These are phyloP conservation scores for Siderastrea radians DNA, from an alignment of 92 coral and sea anemone species.

Conservation along the genomic window DNA sequence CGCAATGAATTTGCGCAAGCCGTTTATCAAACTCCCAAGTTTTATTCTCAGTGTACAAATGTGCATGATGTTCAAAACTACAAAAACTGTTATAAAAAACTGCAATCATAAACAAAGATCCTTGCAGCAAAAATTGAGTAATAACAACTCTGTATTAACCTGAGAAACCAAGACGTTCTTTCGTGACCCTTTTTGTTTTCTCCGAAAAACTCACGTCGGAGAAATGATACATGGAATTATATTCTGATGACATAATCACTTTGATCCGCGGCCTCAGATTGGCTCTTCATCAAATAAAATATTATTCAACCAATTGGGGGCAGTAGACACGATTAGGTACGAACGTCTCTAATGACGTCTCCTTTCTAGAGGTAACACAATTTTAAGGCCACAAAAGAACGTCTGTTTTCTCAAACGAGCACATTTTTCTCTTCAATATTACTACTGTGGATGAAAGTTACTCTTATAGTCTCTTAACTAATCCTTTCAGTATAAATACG, in stretches of 20 bases:
- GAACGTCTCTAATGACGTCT: too few relatives aligned
- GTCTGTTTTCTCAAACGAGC: neutral
- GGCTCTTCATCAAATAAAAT: neutral
- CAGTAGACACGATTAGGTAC: neutral
- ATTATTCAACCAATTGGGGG: neutral
- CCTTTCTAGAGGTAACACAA: too few relatives aligned
- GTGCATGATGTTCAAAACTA: conserved; percentile 3
- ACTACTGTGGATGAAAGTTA: too few relatives aligned
- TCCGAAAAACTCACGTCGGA: neutral
- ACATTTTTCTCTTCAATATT: too few relatives aligned
- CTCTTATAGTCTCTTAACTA: too few relatives aligned
- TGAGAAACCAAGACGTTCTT: neutral
- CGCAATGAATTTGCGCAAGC: neutral
- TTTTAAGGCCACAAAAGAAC: neutral
- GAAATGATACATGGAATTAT: neutral
- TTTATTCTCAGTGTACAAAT: conserved; percentile 10
- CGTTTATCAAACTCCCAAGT: conserved; percentile 9
- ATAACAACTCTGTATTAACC: neutral
- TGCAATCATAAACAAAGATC: neutral
- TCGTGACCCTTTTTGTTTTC: neutral
- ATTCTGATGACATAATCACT: neutral
- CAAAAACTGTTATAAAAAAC: neutral
- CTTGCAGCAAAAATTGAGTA: neutral
- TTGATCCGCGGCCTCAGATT: neutral
- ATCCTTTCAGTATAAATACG: too few relatives aligned